These are phyloP conservation scores for Cassiopea andromeda DNA, from an alignment of 30 jellyfish, hydroid and myxozoan genomes.

Conservation along the genomic window DNA sequence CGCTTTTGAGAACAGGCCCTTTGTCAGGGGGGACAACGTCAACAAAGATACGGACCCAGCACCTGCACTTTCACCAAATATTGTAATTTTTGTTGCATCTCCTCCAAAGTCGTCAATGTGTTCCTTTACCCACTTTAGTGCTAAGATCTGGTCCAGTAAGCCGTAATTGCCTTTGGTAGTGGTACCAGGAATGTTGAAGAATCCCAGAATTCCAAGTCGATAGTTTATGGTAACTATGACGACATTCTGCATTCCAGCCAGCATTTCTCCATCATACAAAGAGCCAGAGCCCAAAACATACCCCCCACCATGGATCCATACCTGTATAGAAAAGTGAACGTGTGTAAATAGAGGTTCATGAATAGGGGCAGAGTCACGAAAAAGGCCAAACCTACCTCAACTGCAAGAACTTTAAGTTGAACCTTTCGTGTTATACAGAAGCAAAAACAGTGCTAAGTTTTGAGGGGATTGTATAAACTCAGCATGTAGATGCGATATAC, in stretches of 20 bases:
- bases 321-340: background rate
- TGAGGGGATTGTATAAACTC: no score
- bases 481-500: no score
- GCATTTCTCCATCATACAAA: conserved; percentile 28
- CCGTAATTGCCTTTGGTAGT: conserved; percentile 49
- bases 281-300: conserved; percentile 9
- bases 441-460: no score
- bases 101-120: conserved; percentile 55
- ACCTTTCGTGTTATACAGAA: no score
- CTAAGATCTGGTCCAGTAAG: conserved; percentile 49
- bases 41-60: conserved; percentile 38
- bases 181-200: conserved; percentile 47
- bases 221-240: conserved; percentile 57
- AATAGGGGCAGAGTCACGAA: no score
- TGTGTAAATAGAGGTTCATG: no score
- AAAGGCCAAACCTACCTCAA: no score
- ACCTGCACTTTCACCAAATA: conserved; percentile 68
- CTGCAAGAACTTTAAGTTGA: no score
- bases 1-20: conserved; percentile 47
- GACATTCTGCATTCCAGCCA: conserved; percentile 31
- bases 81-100: conserved; percentile 27
- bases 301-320: conserved; percentile 73
- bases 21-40: conserved; percentile 44
- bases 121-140: conserved; percentile 55
- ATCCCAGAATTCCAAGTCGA: conserved; percentile 72